Evolutionary conservation across 1,140 invertebrate species (phyloP).

Genomic region (Thaumetopoea pityocampa): DNA sequence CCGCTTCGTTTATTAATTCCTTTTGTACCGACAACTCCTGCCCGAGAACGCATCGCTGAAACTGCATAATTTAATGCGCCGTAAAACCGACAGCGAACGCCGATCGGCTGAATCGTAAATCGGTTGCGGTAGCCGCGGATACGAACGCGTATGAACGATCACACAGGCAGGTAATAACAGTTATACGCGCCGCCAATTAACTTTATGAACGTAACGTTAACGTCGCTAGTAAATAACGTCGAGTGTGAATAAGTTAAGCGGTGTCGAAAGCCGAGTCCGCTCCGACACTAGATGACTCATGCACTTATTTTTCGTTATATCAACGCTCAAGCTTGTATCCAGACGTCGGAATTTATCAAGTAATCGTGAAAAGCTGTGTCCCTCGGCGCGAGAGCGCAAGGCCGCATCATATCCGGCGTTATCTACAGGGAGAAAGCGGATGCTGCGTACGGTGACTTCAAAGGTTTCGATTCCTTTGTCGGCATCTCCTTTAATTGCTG

Average conservation of each 20-base stretch:
- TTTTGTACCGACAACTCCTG: conserved; percentile 30
- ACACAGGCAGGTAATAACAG: conserved; percentile 9
- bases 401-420: conserved; percentile 64
- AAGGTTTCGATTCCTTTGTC: conserved; percentile 51
- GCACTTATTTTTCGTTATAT: conserved; percentile 21
- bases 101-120: conserved; percentile 25
- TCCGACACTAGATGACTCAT: conserved; percentile 33
- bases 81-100: conserved; percentile 29
- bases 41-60: conserved; percentile 41
- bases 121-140: conserved; percentile 23
- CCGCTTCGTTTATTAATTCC: conserved; percentile 36
- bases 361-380: conserved; percentile 65
- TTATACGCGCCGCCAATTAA: conserved; percentile 15
- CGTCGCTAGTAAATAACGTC: conserved; percentile 9
- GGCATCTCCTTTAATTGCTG: conserved; percentile 40
- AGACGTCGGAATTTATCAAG: conserved; percentile 60
- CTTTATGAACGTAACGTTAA: conserved; percentile 7
- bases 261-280: conserved; percentile 5
- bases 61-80: conserved; percentile 35
- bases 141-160: conserved; percentile 10
- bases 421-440: conserved; percentile 63
- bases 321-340: conserved; percentile 45
- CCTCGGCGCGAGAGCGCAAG: conserved; percentile 34
- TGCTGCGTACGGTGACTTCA: conserved; percentile 52
- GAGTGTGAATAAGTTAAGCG: conserved; percentile 9